Percentiles rank a stretch among this genome's conserved stretches.
phyloP scores from a whole-genome alignment of 2,888 invertebrate genomes.

The Taphrorychus bicolor region DNA sequence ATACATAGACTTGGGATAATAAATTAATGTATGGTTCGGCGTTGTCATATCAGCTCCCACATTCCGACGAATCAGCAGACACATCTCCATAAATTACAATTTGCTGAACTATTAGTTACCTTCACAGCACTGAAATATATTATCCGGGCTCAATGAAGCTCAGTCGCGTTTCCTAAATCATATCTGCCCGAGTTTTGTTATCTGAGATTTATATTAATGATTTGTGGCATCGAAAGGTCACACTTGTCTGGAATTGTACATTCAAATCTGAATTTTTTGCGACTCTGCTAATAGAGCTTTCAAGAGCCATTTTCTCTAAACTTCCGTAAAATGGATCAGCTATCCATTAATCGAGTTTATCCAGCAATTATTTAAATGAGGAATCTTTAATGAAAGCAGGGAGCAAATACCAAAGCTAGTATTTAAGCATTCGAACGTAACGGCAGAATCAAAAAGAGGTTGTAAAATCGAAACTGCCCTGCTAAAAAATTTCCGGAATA shows the following conservation, averaged over 20 bases:
- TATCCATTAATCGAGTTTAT: no score
- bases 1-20: no score
- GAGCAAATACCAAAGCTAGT: no score
- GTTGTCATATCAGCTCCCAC: neutral
- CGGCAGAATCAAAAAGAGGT: neutral
- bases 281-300: neutral
- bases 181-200: neutral
- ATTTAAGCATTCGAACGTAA: no score
- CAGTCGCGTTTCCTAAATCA: conserved; percentile 3
- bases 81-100: conserved; percentile 7
- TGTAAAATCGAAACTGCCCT: neutral
- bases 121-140: neutral
- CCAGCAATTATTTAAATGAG: no score
- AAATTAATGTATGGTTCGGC: neutral
- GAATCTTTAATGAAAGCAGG: no score
- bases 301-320: no score
- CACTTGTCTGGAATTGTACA: neutral
- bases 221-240: neutral
- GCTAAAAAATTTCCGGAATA: neutral
- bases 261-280: neutral
- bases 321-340: no score
- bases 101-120: conserved; percentile 4
- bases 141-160: neutral
- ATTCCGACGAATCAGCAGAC: conserved; percentile 2
- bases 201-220: neutral